phyloP scores from a whole-genome alignment of 2,888 invertebrate genomes.

The Parascotia fuliginaria region DNA sequence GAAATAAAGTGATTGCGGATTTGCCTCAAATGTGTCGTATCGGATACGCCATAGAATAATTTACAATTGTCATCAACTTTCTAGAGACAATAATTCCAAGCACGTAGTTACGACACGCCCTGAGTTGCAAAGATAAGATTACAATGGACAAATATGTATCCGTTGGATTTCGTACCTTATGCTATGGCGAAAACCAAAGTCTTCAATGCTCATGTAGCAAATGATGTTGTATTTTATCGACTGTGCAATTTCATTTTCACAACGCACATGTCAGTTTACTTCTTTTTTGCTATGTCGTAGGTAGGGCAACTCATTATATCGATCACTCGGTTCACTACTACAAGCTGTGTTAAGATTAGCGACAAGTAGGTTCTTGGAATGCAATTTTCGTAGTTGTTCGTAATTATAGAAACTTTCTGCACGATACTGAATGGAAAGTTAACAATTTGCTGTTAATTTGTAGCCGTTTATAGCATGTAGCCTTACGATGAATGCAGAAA shows the following conservation, averaged over 20 bases:
- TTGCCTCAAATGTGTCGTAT: slow-evolving; percentile 48
- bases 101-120: slow-evolving; percentile 68
- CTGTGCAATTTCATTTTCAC: slow-evolving; percentile 49
- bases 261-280: slow-evolving; percentile 27
- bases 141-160: slow-evolving; percentile 43
- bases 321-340: slow-evolving; percentile 5
- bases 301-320: slow-evolving; percentile 16
- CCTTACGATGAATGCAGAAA: slow-evolving; percentile 2
- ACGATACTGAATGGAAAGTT: slow-evolving; percentile 42
- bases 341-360: slow-evolving; percentile 13
- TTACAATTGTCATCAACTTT: slow-evolving; percentile 62
- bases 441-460: not conserved
- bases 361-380: slow-evolving; percentile 20
- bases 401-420: slow-evolving; percentile 39
- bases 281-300: slow-evolving; percentile 18
- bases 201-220: slow-evolving; percentile 8
- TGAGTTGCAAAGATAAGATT: slow-evolving; percentile 52
- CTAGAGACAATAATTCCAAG: slow-evolving; percentile 66
- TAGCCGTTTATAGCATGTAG: slow-evolving; percentile 2
- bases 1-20: slow-evolving; percentile 51
- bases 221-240: slow-evolving; percentile 25
- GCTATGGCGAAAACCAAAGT: slow-evolving; percentile 28
- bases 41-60: slow-evolving; percentile 38
- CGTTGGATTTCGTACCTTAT: slow-evolving; percentile 46
- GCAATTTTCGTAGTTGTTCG: slow-evolving; percentile 32